Evolutionary conservation across 92 coral and sea anemone species (phyloP).

Genomic region (Virgularia gustaviana): DNA sequence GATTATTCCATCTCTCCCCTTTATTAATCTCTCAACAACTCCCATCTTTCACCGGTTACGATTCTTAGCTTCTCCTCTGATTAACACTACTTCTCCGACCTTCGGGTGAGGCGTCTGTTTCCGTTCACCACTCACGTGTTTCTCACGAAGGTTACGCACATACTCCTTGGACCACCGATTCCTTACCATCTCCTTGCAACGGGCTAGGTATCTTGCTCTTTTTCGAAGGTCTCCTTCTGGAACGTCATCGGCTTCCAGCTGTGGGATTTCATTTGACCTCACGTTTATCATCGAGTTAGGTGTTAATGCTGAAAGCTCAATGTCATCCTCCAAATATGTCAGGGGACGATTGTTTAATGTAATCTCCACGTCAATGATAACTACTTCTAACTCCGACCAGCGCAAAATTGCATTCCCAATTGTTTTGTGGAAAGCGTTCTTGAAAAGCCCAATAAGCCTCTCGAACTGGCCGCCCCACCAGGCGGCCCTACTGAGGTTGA

Average conservation of each 20-base stretch:
- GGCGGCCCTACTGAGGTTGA: no score
- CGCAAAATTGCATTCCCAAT: slow-evolving; percentile 19
- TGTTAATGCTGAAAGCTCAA: slow-evolving; percentile 12
- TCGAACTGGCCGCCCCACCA: slow-evolving; percentile 26
- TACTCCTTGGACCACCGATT: slow-evolving; percentile 39
- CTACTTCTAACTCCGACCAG: slow-evolving; percentile 25
- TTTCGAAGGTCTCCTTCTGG: slow-evolving; percentile 20
- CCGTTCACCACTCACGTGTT: slow-evolving; percentile 12
- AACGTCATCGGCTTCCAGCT: not conserved
- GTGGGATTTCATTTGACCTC: slow-evolving; percentile 24
- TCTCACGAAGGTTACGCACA: slow-evolving; percentile 26
- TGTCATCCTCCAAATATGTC: not conserved
- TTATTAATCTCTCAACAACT: slow-evolving; percentile 16
- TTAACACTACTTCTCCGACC: slow-evolving; percentile 14
- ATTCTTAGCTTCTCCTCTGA: slow-evolving; percentile 28
- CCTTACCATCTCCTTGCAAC: slow-evolving; percentile 37
- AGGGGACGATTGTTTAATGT: slow-evolving; percentile 4
- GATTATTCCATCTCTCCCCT: no score
- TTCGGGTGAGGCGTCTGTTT: slow-evolving; percentile 7
- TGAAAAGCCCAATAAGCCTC: slow-evolving; percentile 21
- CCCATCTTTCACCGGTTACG: slow-evolving; percentile 20
- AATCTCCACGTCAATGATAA: slow-evolving; percentile 21
- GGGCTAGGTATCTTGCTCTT: slow-evolving; percentile 23
- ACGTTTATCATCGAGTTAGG: slow-evolving; percentile 28
- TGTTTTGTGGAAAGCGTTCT: no score